Base-by-base conservation (phyloP, 2,797 vertebrate genomes). In the Vultur gryphus region DNA sequence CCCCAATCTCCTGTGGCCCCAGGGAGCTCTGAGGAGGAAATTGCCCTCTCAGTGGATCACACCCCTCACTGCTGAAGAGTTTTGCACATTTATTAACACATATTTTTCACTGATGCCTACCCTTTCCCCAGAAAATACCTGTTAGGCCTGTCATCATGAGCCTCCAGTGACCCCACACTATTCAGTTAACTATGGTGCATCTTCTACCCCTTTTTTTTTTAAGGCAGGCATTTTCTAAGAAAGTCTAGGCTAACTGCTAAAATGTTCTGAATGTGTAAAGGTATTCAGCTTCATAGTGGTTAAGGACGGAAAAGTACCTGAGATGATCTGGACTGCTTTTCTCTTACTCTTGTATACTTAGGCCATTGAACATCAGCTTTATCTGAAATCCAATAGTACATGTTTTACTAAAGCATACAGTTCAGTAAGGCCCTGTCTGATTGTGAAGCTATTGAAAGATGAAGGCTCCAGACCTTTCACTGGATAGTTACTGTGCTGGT, bases 41-140 rank as follows among this genome's bases (percentile, higher is more conserved):
- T 33, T 33, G 3, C 5, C 6, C 13, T 49, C 17, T 55, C 17
- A 23, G 9, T 71, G 54, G 49, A 43, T 64, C 62, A 15, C 0
- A 0, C 1, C 8, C 10, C 51, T 49, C 0, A 0, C 21, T 54
- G 23, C 18, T 64, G 16, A 55, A 72, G n/a, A 23, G 5, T 79
- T 82, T 64, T 41, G 8, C 16, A 24, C 24, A 10, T 9, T 35
- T 61, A 26, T 37, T 58, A 57, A 33, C 16, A 20, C 2, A 6
- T 16, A 37, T 21, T 48, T 75, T 84, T 39, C 57, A 66, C 29
- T 66, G 20, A 66, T 66, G 20, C 6, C 16, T 58, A 26, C 11
- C 7, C 31, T 71, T 76, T 25, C 14, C 26, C 15, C 48, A 62
- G 70, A 82, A 91, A 70, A 58, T 35, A 26, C 13, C 26, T 44